phyloP scores from a whole-genome alignment of 1,140 invertebrate genomes.

The Trachymyrmex cornetzi region DNA sequence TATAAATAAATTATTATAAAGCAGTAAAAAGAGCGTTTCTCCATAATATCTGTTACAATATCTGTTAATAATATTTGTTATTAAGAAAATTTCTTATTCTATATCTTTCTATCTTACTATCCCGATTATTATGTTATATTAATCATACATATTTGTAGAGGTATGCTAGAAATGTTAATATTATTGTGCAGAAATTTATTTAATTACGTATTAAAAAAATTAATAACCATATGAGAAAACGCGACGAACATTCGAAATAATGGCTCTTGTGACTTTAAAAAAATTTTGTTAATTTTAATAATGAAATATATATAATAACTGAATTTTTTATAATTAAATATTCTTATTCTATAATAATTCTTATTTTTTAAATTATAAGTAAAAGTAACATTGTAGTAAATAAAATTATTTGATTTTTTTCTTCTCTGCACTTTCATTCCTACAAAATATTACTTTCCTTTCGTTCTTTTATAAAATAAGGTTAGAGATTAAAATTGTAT shows the following conservation, averaged over 20 bases:
- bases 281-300: background rate
- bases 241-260: background rate
- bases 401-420: constrained; percentile 18
- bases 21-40: constrained; percentile 56
- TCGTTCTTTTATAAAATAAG: background rate
- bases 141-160: background rate
- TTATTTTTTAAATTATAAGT: background rate
- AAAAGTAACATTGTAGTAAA: background rate
- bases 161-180: too few species aligned
- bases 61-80: background rate
- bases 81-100: background rate
- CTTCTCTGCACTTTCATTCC: background rate
- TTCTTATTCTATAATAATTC: background rate
- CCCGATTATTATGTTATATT: background rate
- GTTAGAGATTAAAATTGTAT: background rate
- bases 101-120: too few species aligned
- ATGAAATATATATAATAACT: background rate
- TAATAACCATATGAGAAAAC: background rate
- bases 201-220: background rate
- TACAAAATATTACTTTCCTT: background rate
- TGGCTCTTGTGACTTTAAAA: background rate
- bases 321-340: background rate
- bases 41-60: background rate
- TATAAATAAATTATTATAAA: constrained; percentile 86
- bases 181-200: too few species aligned